Base-by-base conservation (phyloP, 2,113 vertebrate species). In the Podiceps cristatus region DNA sequence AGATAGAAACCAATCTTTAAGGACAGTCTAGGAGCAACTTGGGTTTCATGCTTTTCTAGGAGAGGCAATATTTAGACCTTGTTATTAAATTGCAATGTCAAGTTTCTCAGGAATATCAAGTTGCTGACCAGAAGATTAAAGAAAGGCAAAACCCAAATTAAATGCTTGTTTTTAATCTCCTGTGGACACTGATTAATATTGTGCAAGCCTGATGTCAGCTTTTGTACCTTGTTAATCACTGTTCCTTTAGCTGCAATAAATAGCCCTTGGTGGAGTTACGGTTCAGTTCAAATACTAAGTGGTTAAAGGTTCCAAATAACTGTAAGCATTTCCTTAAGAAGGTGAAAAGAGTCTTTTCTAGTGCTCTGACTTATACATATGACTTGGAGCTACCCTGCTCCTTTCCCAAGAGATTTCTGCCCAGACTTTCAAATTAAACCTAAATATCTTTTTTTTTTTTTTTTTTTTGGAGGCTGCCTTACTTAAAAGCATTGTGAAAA, bases 231-330 rank as follows among this genome's bases (percentile, higher is more conserved):
- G 53, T 93, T 91, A 90, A 81, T 91, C 52, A 18, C 23, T n/a
- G n/a, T 69, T 86, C 31, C 33, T 60, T 63, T 69, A 71, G 52
- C 53, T 76, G 53, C 92, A 63, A 63, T 94, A 90, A 94, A 80
- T 80, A 74, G 58, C 47, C 45, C 55, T 58, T 75, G 47, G 52
- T 95, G 73, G 81, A 45, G 37, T 92, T 83, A 80, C 0, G 42
- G 90, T 93, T 95, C 93, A 74, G 83, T 90, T 81, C 69, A 87
- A 91, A 93, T 90, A 33, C 35, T 45, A 40, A 90, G 42, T 90
- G 59, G 24, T 86, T 95, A 80, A 79, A 83, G 62, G 59, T 53
- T 90, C 82, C 63, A 49, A 93, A 66, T 73, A 76, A 75, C 80
- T 3, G 3, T 63, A 66, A 86, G 31, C 35, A 17, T 59, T 90